Evolutionary conservation across 2,888 invertebrate species (phyloP).

Genomic region (Mimas tiliae): DNA sequence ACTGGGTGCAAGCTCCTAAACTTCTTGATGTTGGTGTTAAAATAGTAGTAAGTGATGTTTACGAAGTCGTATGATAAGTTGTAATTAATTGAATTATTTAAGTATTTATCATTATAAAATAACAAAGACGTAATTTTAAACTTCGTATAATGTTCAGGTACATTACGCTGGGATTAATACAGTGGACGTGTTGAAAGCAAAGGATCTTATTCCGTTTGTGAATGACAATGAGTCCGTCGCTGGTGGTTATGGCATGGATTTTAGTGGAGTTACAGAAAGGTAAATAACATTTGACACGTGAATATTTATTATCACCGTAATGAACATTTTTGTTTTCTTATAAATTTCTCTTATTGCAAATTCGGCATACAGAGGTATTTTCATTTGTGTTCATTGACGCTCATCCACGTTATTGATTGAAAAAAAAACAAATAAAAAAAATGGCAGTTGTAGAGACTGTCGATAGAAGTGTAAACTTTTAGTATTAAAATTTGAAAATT

Average conservation of each 20-base stretch:
- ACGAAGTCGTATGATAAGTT: not conserved
- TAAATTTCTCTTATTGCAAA: no score
- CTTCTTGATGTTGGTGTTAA: conserved; percentile 30
- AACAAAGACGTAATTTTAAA: no score
- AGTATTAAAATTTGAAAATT: no score
- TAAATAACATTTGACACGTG: conserved; percentile 31
- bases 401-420: no score
- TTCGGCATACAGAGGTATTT: no score
- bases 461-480: no score
- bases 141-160: conserved; percentile 40
- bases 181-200: conserved; percentile 41
- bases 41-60: conserved; percentile 38
- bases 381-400: no score
- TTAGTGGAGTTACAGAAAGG: conserved; percentile 54
- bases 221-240: conserved; percentile 9
- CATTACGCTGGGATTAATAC: conserved; percentile 46
- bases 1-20: conserved; percentile 39
- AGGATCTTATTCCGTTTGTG: conserved; percentile 33
- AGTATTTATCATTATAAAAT: not conserved
- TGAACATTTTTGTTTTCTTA: no score
- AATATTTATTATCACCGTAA: no score
- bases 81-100: not conserved
- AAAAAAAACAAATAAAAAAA: no score
- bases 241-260: conserved; percentile 52
- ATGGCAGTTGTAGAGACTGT: no score